Percentiles rank a stretch among this genome's conserved stretches.
Evolutionary conservation across 2,888 invertebrate genomes (phyloP).

Genomic region (Aphodius granarius): DNA sequence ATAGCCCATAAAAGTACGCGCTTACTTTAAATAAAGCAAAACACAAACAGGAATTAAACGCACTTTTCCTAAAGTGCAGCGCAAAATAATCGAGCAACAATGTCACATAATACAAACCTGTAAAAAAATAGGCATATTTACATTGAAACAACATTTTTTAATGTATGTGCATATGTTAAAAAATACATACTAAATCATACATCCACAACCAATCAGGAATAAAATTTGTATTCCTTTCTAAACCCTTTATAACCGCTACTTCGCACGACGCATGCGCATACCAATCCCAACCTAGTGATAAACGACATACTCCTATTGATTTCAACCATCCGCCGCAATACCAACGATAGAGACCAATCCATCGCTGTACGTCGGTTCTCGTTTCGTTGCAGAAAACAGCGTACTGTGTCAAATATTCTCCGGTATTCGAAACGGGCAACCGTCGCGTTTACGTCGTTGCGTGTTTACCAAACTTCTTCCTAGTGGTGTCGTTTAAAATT

Average conservation of each 20-base stretch:
- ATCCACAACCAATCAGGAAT: neutral
- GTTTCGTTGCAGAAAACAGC: slow-evolving; percentile 1
- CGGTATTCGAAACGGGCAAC: slow-evolving; percentile 2
- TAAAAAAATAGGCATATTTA: too few species aligned
- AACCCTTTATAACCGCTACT: neutral
- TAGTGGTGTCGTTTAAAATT: neutral
- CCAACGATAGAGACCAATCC: neutral
- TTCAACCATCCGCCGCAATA: neutral
- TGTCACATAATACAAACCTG: too few species aligned
- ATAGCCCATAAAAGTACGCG: too few species aligned
- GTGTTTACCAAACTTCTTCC: neutral
- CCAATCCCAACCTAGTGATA: neutral
- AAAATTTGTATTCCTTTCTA: neutral
- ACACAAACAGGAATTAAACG: too few species aligned
- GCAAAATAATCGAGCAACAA: too few species aligned
- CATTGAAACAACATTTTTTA: neutral
- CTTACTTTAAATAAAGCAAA: too few species aligned
- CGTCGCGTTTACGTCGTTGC: slow-evolving; percentile 1
- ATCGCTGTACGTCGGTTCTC: neutral
- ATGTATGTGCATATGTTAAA: too few species aligned
- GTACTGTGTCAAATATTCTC: slow-evolving; percentile 8
- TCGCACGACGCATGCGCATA: neutral
- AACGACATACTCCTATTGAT: neutral
- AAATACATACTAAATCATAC: neutral
- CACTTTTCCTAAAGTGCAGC: too few species aligned